These are phyloP conservation scores for Manacus vitellinus DNA, from an alignment of 2,113 vertebrate species.

Conservation along the genomic window DNA sequence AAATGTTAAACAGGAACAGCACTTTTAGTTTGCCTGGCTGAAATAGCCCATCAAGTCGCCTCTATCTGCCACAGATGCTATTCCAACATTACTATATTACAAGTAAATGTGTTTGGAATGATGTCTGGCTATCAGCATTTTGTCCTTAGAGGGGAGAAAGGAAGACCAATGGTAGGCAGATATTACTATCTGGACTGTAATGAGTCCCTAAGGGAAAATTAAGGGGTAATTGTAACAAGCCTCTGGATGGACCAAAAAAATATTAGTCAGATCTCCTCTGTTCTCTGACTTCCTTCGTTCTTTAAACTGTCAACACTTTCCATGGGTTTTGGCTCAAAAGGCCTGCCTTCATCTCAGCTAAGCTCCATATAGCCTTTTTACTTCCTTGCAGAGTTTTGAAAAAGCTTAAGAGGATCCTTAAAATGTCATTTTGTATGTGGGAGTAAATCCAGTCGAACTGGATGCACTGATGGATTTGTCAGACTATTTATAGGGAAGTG, in stretches of 20 bases:
- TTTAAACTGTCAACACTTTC: conserved; percentile 57
- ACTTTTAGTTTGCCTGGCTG: background rate
- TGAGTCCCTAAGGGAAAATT: conserved; percentile 28
- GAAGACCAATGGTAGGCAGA: conserved; percentile 35
- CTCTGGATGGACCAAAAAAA: conserved; percentile 27
- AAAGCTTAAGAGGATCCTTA: conserved; percentile 31
- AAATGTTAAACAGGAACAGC: background rate
- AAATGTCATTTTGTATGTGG: background rate
- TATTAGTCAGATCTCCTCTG: background rate
- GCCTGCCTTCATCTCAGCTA: conserved; percentile 24
- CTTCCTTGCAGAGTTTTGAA: conserved; percentile 33
- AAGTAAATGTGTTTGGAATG: conserved; percentile 20
- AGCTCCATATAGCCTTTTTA: conserved; percentile 17
- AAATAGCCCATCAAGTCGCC: background rate
- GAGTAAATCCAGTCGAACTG: background rate
- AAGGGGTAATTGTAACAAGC: conserved; percentile 21
- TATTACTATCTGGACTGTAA: conserved; percentile 17
- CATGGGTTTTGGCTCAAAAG: conserved; percentile 8
- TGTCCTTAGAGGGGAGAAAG: conserved; percentile 14
- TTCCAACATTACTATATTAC: conserved; percentile 26
- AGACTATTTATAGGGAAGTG: background rate
- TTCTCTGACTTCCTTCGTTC: conserved; percentile 31
- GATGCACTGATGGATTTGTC: background rate
- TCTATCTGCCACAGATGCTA: conserved; percentile 6
- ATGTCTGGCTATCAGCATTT: conserved; percentile 35